phyloP scores from a whole-genome alignment of 2,888 invertebrate genomes.

The Lordiphosa andalusiaca region DNA sequence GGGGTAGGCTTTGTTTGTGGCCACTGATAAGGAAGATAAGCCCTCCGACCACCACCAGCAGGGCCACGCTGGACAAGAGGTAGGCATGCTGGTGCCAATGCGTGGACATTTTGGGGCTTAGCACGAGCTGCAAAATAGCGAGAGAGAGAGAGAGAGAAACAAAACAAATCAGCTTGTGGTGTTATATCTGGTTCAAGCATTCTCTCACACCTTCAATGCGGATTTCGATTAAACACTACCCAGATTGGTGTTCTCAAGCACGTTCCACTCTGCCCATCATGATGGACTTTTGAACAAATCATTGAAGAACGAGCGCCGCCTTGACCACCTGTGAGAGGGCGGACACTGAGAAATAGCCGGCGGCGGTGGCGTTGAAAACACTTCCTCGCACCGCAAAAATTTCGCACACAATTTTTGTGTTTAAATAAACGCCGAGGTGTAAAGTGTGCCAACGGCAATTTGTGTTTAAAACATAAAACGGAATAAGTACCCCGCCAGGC shows the following conservation, averaged over 20 bases:
- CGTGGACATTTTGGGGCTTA: conserved; percentile 75
- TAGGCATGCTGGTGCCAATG: conserved; percentile 67
- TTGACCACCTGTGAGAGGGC: conserved; percentile 40
- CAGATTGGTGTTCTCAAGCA: conserved; percentile 40
- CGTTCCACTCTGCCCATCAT: conserved; percentile 41
- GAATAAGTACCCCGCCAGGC: too few relatives aligned
- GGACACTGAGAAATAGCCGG: conserved; percentile 9
- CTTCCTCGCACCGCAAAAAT: conserved; percentile 53
- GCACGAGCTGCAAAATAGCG: conserved; percentile 61
- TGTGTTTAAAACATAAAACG: conserved; percentile 31
- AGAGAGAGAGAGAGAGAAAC: conserved; percentile 17
- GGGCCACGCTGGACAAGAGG: conserved; percentile 43
- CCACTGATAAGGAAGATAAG: conserved; percentile 33
- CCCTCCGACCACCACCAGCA: conserved; percentile 36
- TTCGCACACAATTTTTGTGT: conserved; percentile 49
- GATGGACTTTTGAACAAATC: conserved; percentile 41
- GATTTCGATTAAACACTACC: conserved; percentile 28
- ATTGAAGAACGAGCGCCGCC: conserved; percentile 46
- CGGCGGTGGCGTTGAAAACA: conserved; percentile 54
- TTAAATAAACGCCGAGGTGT: conserved; percentile 54
- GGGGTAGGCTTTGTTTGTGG: conserved; percentile 13
- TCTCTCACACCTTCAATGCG: conserved; percentile 58
- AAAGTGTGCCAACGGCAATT: conserved; percentile 70
- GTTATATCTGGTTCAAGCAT: conserved; percentile 31
- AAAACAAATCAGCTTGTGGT: conserved; percentile 17